Evolutionary conservation across 2,888 invertebrate species (phyloP), one percentile per base, ranked within the genome.

Genomic region (Philereme vetulata): DNA sequence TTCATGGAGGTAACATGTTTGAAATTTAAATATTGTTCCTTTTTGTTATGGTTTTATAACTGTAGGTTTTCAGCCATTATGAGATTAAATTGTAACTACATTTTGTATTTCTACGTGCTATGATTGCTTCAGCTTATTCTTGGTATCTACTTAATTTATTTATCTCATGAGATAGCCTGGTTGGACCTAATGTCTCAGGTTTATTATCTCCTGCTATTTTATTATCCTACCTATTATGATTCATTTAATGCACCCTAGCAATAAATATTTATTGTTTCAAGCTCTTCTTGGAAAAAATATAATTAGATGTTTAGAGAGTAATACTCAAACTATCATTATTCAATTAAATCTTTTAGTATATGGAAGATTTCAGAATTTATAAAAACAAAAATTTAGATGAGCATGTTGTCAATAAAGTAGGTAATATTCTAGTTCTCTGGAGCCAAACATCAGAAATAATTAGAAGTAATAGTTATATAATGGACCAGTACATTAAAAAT

Each of bases 1-100:
- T 51, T 67, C 64, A 67, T 68, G 69, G 64, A 66, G 57, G 44
- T 62, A 57, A 61, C 62, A 54, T 60, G 58, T 60, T 62, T 65
- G 51, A 55, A 64, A 57, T 65, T 35, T 7, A n/a, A 46, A 33
- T 51, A 35, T 32, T 51, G 33, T 10, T 21, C 38, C 5, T 21
- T 45, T 21, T 21, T 21, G 21, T 21, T 21, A 21, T 50, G 38
- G 5, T 4, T 38, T 38, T 6, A 0, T 38, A 38, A 38, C 0
- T 35, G 7, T 5, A 7, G 3, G 38, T 38, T 38, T 38, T 36
- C 6, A 5, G 8, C 6, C 38, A 6, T 3, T 38, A 3, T 6
- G 7, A 38, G 8, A 38, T 6, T 38, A 38, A 8, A 8, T 36
- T 36, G 35, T 3, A 36, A 36, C 35, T 36, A 5, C 35, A 36